phyloP scores from a whole-genome alignment of 2,113 vertebrate species.

The Hippocampus barbouri region DNA sequence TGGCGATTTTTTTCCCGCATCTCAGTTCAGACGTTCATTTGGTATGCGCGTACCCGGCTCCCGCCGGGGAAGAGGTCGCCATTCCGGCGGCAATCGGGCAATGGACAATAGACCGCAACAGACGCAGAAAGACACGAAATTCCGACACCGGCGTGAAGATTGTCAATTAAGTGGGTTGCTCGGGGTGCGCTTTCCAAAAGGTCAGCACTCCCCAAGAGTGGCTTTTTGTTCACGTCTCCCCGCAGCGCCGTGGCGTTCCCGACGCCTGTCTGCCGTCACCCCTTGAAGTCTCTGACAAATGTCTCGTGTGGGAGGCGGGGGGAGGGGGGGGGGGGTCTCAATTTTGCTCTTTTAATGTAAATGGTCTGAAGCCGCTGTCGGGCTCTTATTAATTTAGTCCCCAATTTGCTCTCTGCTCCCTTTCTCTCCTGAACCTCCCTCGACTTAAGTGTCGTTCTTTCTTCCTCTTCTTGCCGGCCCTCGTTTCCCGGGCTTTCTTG shows the following conservation, averaged over 20 bases:
- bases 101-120: neutral
- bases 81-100: neutral
- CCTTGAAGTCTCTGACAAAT: conserved; percentile 62
- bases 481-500: conserved; percentile 1
- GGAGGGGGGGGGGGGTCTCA: conserved; percentile 48
- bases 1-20: too few species aligned
- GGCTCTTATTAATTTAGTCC: conserved; percentile 54
- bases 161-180: conserved; percentile 41
- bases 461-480: neutral
- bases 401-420: conserved; percentile 25
- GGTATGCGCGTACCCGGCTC: neutral
- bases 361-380: conserved; percentile 44
- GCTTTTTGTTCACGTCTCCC: conserved; percentile 25
- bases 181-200: conserved; percentile 38
- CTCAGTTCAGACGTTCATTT: conserved; percentile 19
- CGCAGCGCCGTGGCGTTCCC: conserved; percentile 15
- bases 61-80: neutral
- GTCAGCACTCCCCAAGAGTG: conserved; percentile 44
- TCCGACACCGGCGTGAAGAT: conserved; percentile 25
- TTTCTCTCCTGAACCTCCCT: conserved; percentile 23
- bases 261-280: conserved; percentile 12
- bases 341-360: conserved; percentile 54
- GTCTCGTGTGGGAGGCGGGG: conserved; percentile 32
- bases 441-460: conserved; percentile 30
- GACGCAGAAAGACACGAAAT: neutral